Conservation (phyloP, 2,888 invertebrate species). For the Bombyx huttoni region DNA sequence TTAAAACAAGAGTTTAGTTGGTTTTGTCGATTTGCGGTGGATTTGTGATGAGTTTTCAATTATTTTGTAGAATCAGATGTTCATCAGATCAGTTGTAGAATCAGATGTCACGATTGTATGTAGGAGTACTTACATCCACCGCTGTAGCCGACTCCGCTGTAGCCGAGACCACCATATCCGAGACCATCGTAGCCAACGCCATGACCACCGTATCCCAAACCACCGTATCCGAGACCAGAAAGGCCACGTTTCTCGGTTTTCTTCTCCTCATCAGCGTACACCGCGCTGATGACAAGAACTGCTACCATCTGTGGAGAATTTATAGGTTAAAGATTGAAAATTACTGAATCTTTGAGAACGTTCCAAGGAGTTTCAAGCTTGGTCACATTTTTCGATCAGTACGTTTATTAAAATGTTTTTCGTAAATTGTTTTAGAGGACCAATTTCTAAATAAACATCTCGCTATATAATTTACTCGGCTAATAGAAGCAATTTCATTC, state of each 20-base stretch:
- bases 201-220: conserved; percentile 24
- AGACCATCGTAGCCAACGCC: conserved; percentile 23
- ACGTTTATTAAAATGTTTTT: background rate
- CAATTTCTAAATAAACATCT: background rate
- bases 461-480: background rate
- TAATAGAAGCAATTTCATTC: background rate
- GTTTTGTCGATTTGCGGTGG: background rate
- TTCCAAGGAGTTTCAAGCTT: background rate
- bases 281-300: conserved; percentile 44
- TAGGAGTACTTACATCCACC: conserved; percentile 16
- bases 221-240: conserved; percentile 48
- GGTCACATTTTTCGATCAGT: background rate
- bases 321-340: background rate
- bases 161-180: conserved; percentile 20
- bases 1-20: background rate
- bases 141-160: conserved; percentile 12
- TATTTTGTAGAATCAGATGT: background rate
- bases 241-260: conserved; percentile 65
- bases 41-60: background rate
- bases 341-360: background rate
- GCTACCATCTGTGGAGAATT: conserved; percentile 35
- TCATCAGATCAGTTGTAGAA: too few species aligned
- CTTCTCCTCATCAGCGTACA: conserved; percentile 56
- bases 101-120: background rate
- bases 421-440: background rate